These are phyloP conservation scores for Neoitamus cyanurus DNA, from an alignment of 2,888 invertebrate species.

Conservation along the genomic window DNA sequence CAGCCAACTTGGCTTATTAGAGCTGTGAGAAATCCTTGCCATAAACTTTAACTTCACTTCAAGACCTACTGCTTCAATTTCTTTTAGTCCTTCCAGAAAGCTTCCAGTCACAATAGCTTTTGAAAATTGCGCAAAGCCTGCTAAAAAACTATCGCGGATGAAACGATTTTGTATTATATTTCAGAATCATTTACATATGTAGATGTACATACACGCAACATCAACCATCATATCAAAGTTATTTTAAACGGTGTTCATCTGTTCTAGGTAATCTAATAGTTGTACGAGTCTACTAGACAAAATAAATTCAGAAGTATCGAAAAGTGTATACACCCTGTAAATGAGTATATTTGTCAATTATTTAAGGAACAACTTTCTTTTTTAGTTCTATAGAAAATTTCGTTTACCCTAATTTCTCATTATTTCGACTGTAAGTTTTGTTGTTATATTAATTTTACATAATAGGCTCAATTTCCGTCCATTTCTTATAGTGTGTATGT, in stretches of 20 bases:
- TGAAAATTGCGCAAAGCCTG: neutral
- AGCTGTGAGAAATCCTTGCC: no score
- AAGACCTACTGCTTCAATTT: neutral
- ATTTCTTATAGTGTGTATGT: slow-evolving; percentile 6
- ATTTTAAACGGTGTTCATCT: neutral
- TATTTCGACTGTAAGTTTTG: neutral
- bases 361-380: neutral
- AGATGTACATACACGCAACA: neutral
- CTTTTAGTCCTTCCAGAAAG: neutral
- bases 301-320: neutral
- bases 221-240: slow-evolving; percentile 22
- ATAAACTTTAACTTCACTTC: neutral
- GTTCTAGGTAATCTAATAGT: neutral
- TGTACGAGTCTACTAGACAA: neutral
- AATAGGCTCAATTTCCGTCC: slow-evolving; percentile 35
- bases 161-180: slow-evolving; percentile 6
- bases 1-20: no score
- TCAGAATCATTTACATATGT: slow-evolving; percentile 27
- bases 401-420: neutral
- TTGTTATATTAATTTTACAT: slow-evolving; percentile 24
- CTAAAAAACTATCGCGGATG: neutral
- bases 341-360: slow-evolving; percentile 23
- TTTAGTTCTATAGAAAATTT: neutral
- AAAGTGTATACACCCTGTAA: neutral
- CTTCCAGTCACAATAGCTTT: neutral